Percentiles rank a stretch among this genome's conserved stretches.
These are phyloP conservation scores for Sabatieria punctata DNA, from an alignment of 2,888 invertebrate species.

Conservation along the genomic window DNA sequence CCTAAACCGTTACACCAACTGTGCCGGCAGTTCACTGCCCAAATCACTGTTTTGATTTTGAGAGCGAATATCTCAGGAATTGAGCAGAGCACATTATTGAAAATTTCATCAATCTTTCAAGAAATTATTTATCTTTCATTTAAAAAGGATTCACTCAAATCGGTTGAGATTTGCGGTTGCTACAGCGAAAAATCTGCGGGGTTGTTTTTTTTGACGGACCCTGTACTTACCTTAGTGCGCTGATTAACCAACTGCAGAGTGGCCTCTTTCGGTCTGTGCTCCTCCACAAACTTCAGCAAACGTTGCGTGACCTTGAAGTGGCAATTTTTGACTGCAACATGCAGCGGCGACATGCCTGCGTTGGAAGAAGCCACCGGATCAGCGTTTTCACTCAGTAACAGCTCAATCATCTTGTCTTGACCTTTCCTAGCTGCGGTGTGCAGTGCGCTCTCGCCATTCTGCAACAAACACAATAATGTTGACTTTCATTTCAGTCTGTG, in stretches of 20 bases:
- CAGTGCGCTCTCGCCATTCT: conserved; percentile 80
- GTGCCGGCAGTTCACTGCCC: too few species aligned
- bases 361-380: conserved; percentile 65
- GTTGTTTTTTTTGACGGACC: too few species aligned
- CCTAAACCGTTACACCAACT: too few species aligned
- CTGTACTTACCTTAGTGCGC: conserved; percentile 20
- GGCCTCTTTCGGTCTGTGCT: conserved; percentile 14
- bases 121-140: too few species aligned
- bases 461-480: conserved; percentile 6
- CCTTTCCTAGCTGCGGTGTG: conserved; percentile 88
- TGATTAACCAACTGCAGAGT: conserved; percentile 23
- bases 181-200: too few species aligned
- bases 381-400: conserved; percentile 79
- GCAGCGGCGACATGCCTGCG: conserved; percentile 84
- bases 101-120: too few species aligned
- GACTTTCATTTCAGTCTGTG: too few species aligned
- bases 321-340: conserved; percentile 63
- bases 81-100: too few species aligned
- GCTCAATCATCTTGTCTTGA: conserved; percentile 62
- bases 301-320: conserved; percentile 65
- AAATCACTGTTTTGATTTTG: too few species aligned
- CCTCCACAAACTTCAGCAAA: conserved; percentile 55
- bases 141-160: too few species aligned
- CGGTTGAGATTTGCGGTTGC: too few species aligned
- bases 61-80: too few species aligned